A percentile compares a stretch with the other conserved stretches of the same genome.
Conservation (phyloP, 2,113 vertebrate species). For the Takifugu bimaculatus region DNA sequence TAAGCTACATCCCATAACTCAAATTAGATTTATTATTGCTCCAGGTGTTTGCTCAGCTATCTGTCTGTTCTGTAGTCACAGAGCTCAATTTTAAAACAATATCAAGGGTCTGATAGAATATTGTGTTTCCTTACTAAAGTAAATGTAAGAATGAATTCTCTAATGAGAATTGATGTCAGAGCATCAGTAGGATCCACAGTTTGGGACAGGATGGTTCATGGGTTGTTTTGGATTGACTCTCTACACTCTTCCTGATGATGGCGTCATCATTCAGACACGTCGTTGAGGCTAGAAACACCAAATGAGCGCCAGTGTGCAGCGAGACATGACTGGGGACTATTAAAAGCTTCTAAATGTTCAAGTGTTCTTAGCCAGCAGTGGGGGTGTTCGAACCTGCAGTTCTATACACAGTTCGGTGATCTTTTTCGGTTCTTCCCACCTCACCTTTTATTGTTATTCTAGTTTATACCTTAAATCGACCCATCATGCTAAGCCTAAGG, state of each 20-base stretch:
- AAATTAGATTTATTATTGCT: too few relatives aligned
- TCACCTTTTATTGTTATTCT: slow-evolving; percentile 1
- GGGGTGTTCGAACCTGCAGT: slow-evolving; percentile 32
- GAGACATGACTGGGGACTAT: slow-evolving; percentile 35
- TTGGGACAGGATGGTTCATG: not conserved
- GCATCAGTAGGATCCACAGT: not conserved
- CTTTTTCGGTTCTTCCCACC: slow-evolving; percentile 5
- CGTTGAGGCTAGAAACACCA: slow-evolving; percentile 37
- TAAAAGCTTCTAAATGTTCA: slow-evolving; percentile 50
- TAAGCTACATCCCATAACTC: too few relatives aligned
- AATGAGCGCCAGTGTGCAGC: slow-evolving; percentile 22
- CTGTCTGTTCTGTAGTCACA: too few relatives aligned
- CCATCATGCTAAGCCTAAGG: slow-evolving; percentile 45
- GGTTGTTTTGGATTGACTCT: slow-evolving; percentile 37
- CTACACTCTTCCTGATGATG: slow-evolving; percentile 10
- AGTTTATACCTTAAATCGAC: slow-evolving; percentile 33
- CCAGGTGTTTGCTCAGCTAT: too few relatives aligned
- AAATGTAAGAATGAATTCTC: too few relatives aligned
- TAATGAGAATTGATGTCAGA: not conserved
- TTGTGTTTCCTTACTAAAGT: too few relatives aligned
- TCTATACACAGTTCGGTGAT: slow-evolving; percentile 11
- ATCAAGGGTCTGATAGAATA: too few relatives aligned
- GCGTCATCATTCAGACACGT: slow-evolving; percentile 11
- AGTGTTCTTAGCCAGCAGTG: slow-evolving; percentile 66
- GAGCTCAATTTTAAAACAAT: too few relatives aligned